These are phyloP conservation scores for Mya arenaria DNA, from an alignment of 1,140 invertebrate species.

Conservation along the genomic window DNA sequence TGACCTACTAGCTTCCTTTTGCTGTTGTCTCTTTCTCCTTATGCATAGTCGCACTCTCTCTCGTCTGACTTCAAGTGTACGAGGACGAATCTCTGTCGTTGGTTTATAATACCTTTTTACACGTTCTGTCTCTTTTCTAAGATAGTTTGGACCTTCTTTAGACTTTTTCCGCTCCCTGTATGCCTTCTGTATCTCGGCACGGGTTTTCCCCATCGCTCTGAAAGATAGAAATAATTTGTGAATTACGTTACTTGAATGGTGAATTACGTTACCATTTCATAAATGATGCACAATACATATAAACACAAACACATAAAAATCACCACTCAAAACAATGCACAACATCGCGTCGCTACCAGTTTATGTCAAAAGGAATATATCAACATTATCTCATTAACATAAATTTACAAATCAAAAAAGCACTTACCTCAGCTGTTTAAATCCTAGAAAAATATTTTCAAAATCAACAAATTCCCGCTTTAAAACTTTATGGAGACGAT, in stretches of 20 bases:
- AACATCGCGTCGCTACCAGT: not conserved
- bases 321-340: not conserved
- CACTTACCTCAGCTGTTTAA: not conserved
- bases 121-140: conserved; percentile 1
- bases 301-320: not conserved
- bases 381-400: not conserved
- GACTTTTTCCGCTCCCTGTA: conserved; percentile 11
- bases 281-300: not conserved
- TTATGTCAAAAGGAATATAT: not conserved
- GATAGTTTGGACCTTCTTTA: not conserved
- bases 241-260: conserved; percentile 27
- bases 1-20: not conserved
- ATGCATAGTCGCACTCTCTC: conserved; percentile 5
- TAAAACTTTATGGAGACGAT: not conserved
- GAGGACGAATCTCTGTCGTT: not conserved
- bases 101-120: conserved; percentile 15
- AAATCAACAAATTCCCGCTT: not conserved
- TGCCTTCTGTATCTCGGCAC: conserved; percentile 12
- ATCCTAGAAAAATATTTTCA: not conserved
- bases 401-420: not conserved
- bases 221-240: conserved; percentile 11
- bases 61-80: conserved; percentile 24
- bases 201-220: not conserved
- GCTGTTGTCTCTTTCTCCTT: not conserved
- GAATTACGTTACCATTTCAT: conserved; percentile 26